Evolutionary conservation across 2,888 invertebrate genomes (phyloP).

Genomic region (Electrophaes corylata): DNA sequence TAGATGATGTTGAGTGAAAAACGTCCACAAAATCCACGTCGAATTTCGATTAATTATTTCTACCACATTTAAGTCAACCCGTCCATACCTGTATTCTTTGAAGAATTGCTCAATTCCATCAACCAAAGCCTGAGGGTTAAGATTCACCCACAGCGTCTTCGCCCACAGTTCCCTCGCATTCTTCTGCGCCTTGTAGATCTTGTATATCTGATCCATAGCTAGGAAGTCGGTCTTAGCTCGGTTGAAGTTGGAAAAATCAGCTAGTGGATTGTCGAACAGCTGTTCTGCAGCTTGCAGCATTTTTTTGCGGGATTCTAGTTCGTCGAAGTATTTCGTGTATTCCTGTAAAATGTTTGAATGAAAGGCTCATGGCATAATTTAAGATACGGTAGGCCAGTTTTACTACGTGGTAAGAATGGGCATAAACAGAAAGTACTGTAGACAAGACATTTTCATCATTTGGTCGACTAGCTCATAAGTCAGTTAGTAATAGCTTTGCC

Average conservation of each 20-base stretch:
- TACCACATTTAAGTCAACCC: too few species aligned
- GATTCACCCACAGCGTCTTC: slow-evolving; percentile 93
- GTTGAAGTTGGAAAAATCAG: slow-evolving; percentile 91
- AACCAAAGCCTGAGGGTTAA: slow-evolving; percentile 92
- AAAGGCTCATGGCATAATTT: too few species aligned
- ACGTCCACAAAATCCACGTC: too few species aligned
- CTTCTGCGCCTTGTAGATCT: slow-evolving; percentile 91
- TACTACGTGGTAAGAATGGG: too few species aligned
- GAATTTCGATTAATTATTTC: too few species aligned
- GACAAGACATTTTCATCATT: too few species aligned
- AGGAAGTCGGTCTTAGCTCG: slow-evolving; percentile 86
- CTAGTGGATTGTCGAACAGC: slow-evolving; percentile 93
- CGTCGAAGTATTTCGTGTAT: slow-evolving; percentile 86
- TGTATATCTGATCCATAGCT: slow-evolving; percentile 89
- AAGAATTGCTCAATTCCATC: slow-evolving; percentile 95
- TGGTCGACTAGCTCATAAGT: too few species aligned
- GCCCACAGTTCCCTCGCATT: slow-evolving; percentile 92
- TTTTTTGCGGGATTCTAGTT: slow-evolving; percentile 86
- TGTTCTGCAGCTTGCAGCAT: slow-evolving; percentile 87
- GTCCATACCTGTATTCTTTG: slow-evolving; percentile 86
- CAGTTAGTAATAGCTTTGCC: too few species aligned
- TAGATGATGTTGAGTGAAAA: too few species aligned
- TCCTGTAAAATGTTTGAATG: slow-evolving; percentile 79
- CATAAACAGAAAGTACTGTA: too few species aligned
- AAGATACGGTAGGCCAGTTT: too few species aligned